These are phyloP conservation scores for Phyllostomus discolor DNA, from an alignment of 2,113 vertebrate species.

Conservation along the genomic window DNA sequence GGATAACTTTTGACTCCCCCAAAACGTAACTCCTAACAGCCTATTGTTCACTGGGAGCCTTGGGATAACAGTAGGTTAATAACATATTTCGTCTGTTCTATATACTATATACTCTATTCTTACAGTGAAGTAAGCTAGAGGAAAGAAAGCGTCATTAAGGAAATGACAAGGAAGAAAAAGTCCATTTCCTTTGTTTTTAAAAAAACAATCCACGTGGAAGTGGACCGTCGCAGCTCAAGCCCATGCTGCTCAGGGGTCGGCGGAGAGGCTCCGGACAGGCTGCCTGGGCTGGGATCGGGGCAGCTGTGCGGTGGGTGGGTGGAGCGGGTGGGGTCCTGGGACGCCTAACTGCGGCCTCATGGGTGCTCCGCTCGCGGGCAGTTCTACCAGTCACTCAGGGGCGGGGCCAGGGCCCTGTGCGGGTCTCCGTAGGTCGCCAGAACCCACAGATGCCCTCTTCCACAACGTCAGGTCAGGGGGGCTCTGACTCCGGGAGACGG, in stretches of 20 bases:
- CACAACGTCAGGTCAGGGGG: background rate
- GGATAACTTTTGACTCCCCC: background rate
- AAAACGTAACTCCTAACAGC: background rate
- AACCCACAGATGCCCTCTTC: background rate
- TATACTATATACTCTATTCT: background rate
- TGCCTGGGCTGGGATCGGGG: background rate
- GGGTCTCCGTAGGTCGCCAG: background rate
- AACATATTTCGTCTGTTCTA: no score
- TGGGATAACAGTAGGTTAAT: background rate
- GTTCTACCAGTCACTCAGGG: background rate
- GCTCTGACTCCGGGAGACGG: background rate
- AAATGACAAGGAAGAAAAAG: background rate
- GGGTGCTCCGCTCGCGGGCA: background rate
- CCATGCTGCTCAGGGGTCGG: background rate
- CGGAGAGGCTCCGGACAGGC: background rate
- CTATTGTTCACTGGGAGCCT: background rate
- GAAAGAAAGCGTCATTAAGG: background rate
- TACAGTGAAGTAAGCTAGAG: background rate
- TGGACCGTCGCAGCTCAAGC: background rate
- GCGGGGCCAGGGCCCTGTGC: background rate
- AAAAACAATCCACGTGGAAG: background rate
- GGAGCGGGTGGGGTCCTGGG: background rate
- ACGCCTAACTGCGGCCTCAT: background rate
- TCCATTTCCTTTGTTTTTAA: no score
- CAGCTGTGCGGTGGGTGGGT: background rate